Percentiles rank a stretch among this genome's conserved stretches.
phyloP scores from a whole-genome alignment of 1,140 invertebrate species.

The Neomicropteryx cornuta region DNA sequence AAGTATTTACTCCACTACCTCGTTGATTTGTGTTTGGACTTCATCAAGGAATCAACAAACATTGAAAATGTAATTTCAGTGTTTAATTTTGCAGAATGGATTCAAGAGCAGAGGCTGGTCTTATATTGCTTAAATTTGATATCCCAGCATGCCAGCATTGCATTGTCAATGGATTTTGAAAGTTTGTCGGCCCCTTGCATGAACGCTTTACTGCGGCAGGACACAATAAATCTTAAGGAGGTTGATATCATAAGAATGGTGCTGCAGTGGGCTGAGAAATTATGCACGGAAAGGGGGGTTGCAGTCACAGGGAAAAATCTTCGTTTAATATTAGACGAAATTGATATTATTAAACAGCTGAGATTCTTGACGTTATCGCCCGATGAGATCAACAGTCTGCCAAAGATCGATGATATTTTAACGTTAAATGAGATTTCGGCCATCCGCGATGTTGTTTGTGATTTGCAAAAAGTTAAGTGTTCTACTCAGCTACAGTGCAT shows the following conservation, averaged over 20 bases:
- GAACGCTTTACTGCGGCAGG: conserved; percentile 30
- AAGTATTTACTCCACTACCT: conserved; percentile 44
- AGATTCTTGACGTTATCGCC: conserved; percentile 25
- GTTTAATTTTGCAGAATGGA: conserved; percentile 41
- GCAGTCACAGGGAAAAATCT: conserved; percentile 25
- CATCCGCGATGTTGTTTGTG: conserved; percentile 9
- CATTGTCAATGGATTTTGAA: conserved; percentile 33
- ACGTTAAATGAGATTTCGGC: conserved; percentile 16
- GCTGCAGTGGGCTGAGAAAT: conserved; percentile 37
- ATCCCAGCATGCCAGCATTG: conserved; percentile 32
- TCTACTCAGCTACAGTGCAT: conserved; percentile 8
- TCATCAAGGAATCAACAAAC: conserved; percentile 36
- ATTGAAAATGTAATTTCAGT: conserved; percentile 40
- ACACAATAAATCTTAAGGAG: conserved; percentile 34
- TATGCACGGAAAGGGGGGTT: conserved; percentile 31
- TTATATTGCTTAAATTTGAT: conserved; percentile 34
- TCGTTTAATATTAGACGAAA: conserved; percentile 27
- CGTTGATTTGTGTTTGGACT: conserved; percentile 33
- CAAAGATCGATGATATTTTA: conserved; percentile 19
- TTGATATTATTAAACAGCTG: conserved; percentile 25
- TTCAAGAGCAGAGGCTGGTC: conserved; percentile 34
- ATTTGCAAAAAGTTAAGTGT: conserved; percentile 10
- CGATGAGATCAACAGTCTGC: conserved; percentile 25
- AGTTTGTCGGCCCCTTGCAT: conserved; percentile 33
- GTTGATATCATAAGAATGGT: conserved; percentile 34